These are phyloP conservation scores for Stigmatopora nigra DNA, from an alignment of 2,113 vertebrate genomes.

Conservation along the genomic window DNA sequence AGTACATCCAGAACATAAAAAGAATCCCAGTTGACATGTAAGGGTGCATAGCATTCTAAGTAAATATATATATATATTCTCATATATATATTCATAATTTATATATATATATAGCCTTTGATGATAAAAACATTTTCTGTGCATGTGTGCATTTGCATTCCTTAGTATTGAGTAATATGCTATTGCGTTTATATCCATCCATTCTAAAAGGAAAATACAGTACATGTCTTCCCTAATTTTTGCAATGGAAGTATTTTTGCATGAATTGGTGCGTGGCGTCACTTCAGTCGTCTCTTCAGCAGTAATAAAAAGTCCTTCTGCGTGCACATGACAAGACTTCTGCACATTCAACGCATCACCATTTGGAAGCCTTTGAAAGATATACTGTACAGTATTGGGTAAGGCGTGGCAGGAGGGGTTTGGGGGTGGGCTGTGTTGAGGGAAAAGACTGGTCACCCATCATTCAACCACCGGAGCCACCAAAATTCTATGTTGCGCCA, in stretches of 20 bases:
- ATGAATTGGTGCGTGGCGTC: constrained; percentile 64
- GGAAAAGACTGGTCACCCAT: constrained; percentile 58
- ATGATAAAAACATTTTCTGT: constrained; percentile 78
- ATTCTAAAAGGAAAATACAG: constrained; percentile 77
- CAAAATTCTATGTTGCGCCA: constrained; percentile 11
- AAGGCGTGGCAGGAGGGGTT: constrained; percentile 29
- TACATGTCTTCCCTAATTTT: constrained; percentile 72
- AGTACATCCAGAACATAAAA: constrained; percentile 77
- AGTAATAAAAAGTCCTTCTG: constrained; percentile 26
- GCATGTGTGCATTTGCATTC: constrained; percentile 79
- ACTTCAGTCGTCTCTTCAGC: constrained; percentile 41
- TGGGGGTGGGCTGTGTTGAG: constrained; percentile 49
- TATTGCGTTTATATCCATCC: constrained; percentile 75
- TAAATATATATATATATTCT: constrained; percentile 74
- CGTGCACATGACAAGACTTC: constrained; percentile 21
- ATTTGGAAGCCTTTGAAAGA: constrained; percentile 41
- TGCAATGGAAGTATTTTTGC: constrained; percentile 74
- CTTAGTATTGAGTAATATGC: constrained; percentile 75
- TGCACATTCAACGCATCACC: constrained; percentile 36
- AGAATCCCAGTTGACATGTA: constrained; percentile 70
- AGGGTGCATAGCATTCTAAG: constrained; percentile 80
- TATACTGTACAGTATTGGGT: constrained; percentile 41
- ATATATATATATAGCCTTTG: constrained; percentile 59
- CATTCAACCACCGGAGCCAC: constrained; percentile 41
- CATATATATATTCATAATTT: constrained; percentile 54